phyloP scores from a whole-genome alignment of 2,888 invertebrate species.

The Euproctis similis region DNA sequence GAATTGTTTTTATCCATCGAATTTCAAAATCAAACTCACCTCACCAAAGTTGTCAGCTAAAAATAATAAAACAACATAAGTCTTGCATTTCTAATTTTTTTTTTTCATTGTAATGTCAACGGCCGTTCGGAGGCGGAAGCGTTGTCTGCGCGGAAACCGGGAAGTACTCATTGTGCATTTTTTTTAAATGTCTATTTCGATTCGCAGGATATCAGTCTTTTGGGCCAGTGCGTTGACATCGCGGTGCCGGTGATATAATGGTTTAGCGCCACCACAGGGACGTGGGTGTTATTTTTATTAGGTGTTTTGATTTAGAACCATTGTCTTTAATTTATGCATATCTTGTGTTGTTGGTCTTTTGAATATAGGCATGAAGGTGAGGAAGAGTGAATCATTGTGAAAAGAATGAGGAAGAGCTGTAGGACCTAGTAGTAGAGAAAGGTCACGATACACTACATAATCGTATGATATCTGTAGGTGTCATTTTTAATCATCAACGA shows the following conservation, averaged over 20 bases:
- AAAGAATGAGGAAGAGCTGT: too few relatives aligned
- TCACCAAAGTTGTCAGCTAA: conserved; percentile 29
- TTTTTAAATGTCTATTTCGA: conserved; percentile 54
- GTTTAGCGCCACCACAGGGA: conserved; percentile 16
- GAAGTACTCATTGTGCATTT: conserved; percentile 56
- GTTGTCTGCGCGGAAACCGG: conserved; percentile 56
- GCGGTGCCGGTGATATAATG: conserved; percentile 18
- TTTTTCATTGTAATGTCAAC: conserved; percentile 37
- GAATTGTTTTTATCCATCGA: conserved; percentile 9
- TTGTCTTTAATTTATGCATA: too few relatives aligned
- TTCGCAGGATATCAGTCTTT: conserved; percentile 62
- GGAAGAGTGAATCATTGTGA: too few relatives aligned
- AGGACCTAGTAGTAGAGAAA: too few relatives aligned
- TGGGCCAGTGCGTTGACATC: conserved; percentile 32
- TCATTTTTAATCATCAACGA: too few relatives aligned
- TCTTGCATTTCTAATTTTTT: conserved; percentile 45
- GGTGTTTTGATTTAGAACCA: too few relatives aligned
- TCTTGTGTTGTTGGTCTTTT: too few relatives aligned
- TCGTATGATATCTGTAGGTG: too few relatives aligned
- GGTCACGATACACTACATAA: too few relatives aligned
- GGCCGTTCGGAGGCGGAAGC: conserved; percentile 48
- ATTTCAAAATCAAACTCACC: conserved; percentile 19
- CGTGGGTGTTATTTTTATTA: conserved; percentile 5
- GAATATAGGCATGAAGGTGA: too few relatives aligned
- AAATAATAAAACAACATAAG: conserved; percentile 53